Evolutionary conservation across 53 echinoderm and acorn worm species (phyloP).

Genomic region (Hippasteria phrygiana): DNA sequence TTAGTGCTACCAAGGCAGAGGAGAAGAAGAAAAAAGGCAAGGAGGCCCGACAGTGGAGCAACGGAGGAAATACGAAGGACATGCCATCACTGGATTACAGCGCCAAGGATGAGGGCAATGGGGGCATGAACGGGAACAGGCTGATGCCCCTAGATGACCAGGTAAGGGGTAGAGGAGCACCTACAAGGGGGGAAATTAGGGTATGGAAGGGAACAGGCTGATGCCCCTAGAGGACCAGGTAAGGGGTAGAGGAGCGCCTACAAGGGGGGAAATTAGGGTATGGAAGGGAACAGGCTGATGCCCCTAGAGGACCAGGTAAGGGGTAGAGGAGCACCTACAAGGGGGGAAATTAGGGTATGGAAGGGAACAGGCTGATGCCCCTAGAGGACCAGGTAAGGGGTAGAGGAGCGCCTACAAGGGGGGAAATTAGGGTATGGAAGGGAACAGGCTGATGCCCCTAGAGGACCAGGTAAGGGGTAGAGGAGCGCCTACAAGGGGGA

Average conservation of each 20-base stretch:
- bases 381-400: neutral
- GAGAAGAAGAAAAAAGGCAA: conserved; percentile 83
- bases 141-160: conserved; percentile 58
- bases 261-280: too few species aligned
- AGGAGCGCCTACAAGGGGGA: neutral
- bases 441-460: too few species aligned
- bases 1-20: neutral
- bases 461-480: neutral
- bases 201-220: too few species aligned
- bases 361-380: neutral
- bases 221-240: too few species aligned
- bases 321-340: neutral
- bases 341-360: neutral
- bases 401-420: too few species aligned
- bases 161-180: conserved; percentile 18
- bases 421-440: too few species aligned
- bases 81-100: conserved; percentile 79
- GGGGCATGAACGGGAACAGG: conserved; percentile 56
- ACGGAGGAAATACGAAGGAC: conserved; percentile 78
- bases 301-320: conserved; percentile 33
- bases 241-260: neutral
- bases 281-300: too few species aligned
- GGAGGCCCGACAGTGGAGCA: conserved; percentile 75
- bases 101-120: conserved; percentile 42
- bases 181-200: neutral